phyloP scores from a whole-genome alignment of 1,140 invertebrate species.

The Drosophila athabasca region DNA sequence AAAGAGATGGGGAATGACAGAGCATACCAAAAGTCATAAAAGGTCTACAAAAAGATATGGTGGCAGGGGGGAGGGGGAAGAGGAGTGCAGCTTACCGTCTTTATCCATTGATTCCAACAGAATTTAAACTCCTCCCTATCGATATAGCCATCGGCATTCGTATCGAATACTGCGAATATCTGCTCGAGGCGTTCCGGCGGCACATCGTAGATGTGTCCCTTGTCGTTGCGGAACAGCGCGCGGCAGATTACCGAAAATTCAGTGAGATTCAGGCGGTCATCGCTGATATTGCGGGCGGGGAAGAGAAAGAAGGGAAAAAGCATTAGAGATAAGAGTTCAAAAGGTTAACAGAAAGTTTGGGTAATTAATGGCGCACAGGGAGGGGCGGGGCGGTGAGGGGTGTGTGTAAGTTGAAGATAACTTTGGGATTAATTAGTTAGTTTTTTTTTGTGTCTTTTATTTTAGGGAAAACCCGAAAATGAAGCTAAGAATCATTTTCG shows the following conservation, averaged over 20 bases:
- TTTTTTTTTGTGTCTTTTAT: too few relatives aligned
- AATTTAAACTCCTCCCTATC: conserved; percentile 92
- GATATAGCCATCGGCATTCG: conserved; percentile 90
- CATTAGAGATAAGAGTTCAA: background rate
- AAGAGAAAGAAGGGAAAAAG: background rate
- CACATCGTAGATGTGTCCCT: conserved; percentile 92
- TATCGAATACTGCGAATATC: conserved; percentile 92
- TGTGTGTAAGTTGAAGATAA: too few relatives aligned
- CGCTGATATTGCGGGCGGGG: conserved; percentile 84
- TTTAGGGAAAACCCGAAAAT: too few relatives aligned
- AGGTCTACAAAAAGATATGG: too few relatives aligned
- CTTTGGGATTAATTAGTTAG: too few relatives aligned
- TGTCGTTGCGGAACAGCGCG: conserved; percentile 93
- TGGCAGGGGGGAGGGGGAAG: too few relatives aligned
- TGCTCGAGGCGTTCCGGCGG: conserved; percentile 89
- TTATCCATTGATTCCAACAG: conserved; percentile 94
- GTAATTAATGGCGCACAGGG: too few relatives aligned
- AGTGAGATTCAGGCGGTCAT: conserved; percentile 90
- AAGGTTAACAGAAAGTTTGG: background rate
- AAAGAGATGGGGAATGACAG: too few relatives aligned
- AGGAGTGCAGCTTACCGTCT: conserved; percentile 86
- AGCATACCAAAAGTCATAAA: too few relatives aligned
- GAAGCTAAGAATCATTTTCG: too few relatives aligned
- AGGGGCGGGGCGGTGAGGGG: too few relatives aligned
- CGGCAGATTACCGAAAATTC: conserved; percentile 93